Evolutionary conservation across 1,140 invertebrate genomes (phyloP), one percentile per base, ranked within the genome.

Genomic region (Drosophila ananassae): DNA sequence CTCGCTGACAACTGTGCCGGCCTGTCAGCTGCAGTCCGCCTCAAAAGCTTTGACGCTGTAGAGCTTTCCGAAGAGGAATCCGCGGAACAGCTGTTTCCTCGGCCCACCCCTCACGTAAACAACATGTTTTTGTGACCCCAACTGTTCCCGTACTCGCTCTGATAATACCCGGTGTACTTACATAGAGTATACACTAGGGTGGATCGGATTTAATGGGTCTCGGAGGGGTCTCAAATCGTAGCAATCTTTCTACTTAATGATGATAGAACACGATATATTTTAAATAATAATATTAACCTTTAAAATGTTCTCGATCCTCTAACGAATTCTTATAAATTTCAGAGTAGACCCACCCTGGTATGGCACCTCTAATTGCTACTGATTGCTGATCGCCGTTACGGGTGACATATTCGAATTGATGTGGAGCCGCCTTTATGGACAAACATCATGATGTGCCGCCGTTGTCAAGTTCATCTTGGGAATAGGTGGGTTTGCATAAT

Each of bases 111-210:
- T 51, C 10, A 50, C 51, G 50, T 73, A 73, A 61, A 72, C 52
- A 73, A 55, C n/a, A 72, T 83, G 46, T 72, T 84, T 72, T 79
- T 61, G 62, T 83, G 58, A 66, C 67, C 75, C 67, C 75, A 84
- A 78, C 67, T 66, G 53, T 50, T 73, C 10, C 60, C 61, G 58
- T 79, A 73, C 69, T 62, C 47, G 76, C 46, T 60, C 12, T 17
- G 34, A 25, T 55, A 41, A 28, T 32, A 57, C 51, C 58, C 44
- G 50, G 44, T 39, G 9, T 12, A 13, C 41, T 32, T 54, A 21
- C 10, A 28, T 22, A 25, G 13, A 22, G 51, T 37, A 48, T 30
- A 25, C 12, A 37, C 12, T 37, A 3, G 12, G 34, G 34, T 37
- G 10, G 34, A 10, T 4, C 34, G 10, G 3, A 12, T 37, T 10